Base-by-base conservation (phyloP, 1,140 invertebrate genomes). In the Galendromus occidentalis region DNA sequence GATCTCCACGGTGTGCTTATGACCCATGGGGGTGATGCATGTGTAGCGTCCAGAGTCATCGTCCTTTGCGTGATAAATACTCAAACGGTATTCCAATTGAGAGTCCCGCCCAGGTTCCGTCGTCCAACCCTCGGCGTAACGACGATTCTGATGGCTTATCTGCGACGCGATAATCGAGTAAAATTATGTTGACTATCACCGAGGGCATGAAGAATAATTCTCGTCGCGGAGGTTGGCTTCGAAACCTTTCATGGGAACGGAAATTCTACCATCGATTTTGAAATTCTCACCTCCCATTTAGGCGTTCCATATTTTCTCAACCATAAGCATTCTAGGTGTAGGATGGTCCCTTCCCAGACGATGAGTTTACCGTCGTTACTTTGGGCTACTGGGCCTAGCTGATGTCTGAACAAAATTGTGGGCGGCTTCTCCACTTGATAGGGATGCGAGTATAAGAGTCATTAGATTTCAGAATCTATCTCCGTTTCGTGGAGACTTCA, bases 261-360 rank as follows among this genome's bases (percentile, higher is more conserved):
- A 80, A 74, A 87, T 87, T 71, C 84, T 85, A 69, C 84, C 81
- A 67, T 65, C 71, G 44, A 66, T 67, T 70, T 85, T 84, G 55
- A n/a, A n/a, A n/a, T n/a, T n/a, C 82, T 85, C 66, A 86, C 81
- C 68, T 83, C 84, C 87, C 87, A 89, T 72, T 85, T 85, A 0
- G 87, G 87, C 69, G 84, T 84, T 0, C 86, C 87, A 69, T 87
- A 87, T 65, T 86, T 79, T 66, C 86, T 78, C 73, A 87, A 86
- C 85, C 86, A 90, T 2, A 89, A 75, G 70, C 87, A 90, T 73
- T 89, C 87, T 83, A 90, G 85, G 72, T 89, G 86, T 25, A 90
- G 74, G 5, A 86, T 85, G 0, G 86, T 86, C 1, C 86, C 86
- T 0, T 87, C 87, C 74, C 87, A 88, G 0, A 90, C 85, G 44